Evolutionary conservation across 2,888 invertebrate species (phyloP).

Genomic region (Serripes groenlandicus): DNA sequence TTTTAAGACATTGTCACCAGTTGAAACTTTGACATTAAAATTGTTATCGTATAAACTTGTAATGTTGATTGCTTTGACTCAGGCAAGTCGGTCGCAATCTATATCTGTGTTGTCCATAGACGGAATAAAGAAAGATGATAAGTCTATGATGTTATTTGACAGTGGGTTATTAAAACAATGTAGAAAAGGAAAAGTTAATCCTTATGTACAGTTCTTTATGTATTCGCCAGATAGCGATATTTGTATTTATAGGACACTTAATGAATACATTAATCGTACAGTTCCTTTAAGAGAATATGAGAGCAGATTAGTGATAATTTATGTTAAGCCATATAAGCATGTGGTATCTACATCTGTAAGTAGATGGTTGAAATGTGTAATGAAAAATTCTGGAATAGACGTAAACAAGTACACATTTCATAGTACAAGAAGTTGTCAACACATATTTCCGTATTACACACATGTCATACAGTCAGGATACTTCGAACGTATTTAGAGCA

Average conservation of each 20-base stretch:
- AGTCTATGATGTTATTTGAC: not conserved
- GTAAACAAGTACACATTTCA: too few relatives aligned
- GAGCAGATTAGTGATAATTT: conserved; percentile 1
- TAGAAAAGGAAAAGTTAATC: conserved; percentile 18
- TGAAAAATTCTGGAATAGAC: too few relatives aligned
- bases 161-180: conserved; percentile 17
- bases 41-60: conserved; percentile 21
- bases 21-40: conserved; percentile 19
- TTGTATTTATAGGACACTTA: conserved; percentile 10
- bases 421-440: too few relatives aligned
- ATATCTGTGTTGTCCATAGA: not conserved
- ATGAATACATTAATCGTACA: not conserved
- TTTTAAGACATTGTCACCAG: conserved; percentile 22
- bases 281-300: not conserved
- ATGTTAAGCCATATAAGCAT: too few relatives aligned
- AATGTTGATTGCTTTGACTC: conserved; percentile 19
- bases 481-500: too few relatives aligned
- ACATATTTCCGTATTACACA: too few relatives aligned
- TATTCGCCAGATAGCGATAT: conserved; percentile 15
- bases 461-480: too few relatives aligned
- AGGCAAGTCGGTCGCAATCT: conserved; percentile 29
- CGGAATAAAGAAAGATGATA: conserved; percentile 2
- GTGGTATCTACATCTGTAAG: too few relatives aligned
- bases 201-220: not conserved
- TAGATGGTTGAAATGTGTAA: too few relatives aligned